A percentile compares a stretch with the other conserved stretches of the same genome.
phyloP scores from a whole-genome alignment of 2,797 vertebrate species.

The Podargus strigoides region DNA sequence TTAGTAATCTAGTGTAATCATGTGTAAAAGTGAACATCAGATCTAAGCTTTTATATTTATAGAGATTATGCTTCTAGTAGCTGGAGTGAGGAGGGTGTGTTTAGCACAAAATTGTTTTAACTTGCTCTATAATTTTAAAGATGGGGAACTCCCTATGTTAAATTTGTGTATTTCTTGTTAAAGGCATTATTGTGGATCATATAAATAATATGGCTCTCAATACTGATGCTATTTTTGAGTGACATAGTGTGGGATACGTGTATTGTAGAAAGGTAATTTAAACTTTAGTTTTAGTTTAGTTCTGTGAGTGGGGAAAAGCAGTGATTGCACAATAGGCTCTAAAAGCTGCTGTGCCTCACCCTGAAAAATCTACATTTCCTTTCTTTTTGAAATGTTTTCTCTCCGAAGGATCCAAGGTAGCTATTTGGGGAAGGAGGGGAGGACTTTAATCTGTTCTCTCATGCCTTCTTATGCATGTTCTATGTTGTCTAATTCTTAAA shows the following conservation, averaged over 20 bases:
- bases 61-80: background rate
- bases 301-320: background rate
- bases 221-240: background rate
- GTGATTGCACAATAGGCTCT: background rate
- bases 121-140: background rate
- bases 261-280: background rate
- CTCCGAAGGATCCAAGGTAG: background rate
- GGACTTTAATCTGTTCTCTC: background rate
- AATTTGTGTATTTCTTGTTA: background rate
- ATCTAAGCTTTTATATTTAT: background rate
- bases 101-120: background rate
- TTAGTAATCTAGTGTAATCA: background rate
- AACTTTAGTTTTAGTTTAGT: background rate
- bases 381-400: background rate
- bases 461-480: background rate
- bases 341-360: conserved; percentile 10
- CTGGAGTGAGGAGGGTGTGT: background rate
- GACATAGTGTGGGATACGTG: background rate
- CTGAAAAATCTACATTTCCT: background rate
- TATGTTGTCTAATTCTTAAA: background rate
- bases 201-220: background rate
- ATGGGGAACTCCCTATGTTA: background rate
- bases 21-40: background rate
- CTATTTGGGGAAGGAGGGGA: background rate
- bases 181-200: background rate